Base-by-base conservation (phyloP, 1,140 invertebrate genomes). In the Temnothorax longispinosus region DNA sequence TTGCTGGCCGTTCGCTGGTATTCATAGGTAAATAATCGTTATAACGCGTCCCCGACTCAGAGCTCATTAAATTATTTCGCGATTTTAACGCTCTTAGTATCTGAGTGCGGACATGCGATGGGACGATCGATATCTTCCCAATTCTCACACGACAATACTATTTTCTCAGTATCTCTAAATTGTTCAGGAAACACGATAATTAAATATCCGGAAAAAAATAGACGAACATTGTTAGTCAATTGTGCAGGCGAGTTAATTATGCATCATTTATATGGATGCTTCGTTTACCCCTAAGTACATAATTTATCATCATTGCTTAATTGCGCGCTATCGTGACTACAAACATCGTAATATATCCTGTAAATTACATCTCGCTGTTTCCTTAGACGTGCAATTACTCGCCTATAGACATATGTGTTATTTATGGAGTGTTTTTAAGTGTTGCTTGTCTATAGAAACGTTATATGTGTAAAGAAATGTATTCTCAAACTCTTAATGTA, bases 271-370 rank as follows among this genome's bases (percentile, higher is more conserved):
- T 56, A 81, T 21, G 32, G 18, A 80, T 11, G 64, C 54, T 27
- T 50, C 41, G 6, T 82, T 47, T 60, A 54, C 44, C n/a, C 15
- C n/a, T 15, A n/a, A 71, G 52, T 60, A 47, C 41, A 74, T 74
- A 60, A 82, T 82, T 82, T 82, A 82, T 47, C 21, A 60, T 58
- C 7, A 38, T n/a, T 38, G 62, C 38, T 27, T 84, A 74, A 82
- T 84, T 81, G 47, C 41, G 5, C 18, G 15, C 35, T 78, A 65
- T 64, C 47, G 47, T 64, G 41, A 78, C 41, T 77, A 35, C 58
- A 44, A 77, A 60, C 41, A 27, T 65, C 60, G 27, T 50, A 65
- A 65, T 65, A 32, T 65, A 77, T 64, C 27, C 75, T 47, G 58
- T 35, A 64, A 64, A 64, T 77, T 77, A 77, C 18, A 5, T 76